Percentiles rank a stretch among this genome's conserved stretches.
Evolutionary conservation across 2,888 invertebrate species (phyloP).

Genomic region (Homarus gammarus): DNA sequence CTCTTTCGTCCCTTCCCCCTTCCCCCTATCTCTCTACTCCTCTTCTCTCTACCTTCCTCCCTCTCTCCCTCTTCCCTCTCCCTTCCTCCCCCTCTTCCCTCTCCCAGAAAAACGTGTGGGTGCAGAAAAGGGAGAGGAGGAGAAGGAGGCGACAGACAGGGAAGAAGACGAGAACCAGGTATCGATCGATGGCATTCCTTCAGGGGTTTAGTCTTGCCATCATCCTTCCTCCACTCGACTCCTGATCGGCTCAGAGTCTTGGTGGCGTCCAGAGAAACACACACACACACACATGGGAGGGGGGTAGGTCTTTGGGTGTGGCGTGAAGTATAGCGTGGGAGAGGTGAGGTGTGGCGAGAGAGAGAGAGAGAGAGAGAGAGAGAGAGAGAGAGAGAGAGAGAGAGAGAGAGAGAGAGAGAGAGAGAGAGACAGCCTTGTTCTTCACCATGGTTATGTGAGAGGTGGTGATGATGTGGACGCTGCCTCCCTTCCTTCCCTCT

Average conservation of each 20-base stretch:
- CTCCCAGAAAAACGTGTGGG: background rate
- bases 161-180: background rate
- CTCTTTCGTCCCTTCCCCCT: background rate
- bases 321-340: too few species aligned
- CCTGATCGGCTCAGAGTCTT: too few species aligned
- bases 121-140: background rate
- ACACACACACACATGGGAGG: too few species aligned
- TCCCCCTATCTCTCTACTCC: too few species aligned
- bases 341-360: too few species aligned
- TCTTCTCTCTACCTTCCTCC: background rate
- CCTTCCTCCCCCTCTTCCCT: too few species aligned
- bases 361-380: conserved; percentile 13
- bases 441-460: too few species aligned
- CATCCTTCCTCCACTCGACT: background rate
- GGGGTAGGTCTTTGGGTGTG: too few species aligned
- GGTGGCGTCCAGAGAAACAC: too few species aligned
- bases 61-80: background rate
- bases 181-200: background rate
- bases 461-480: too few species aligned
- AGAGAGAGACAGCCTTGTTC: background rate
- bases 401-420: conserved; percentile 26
- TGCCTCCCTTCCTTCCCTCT: background rate
- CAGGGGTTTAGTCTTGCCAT: background rate
- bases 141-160: background rate
- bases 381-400: conserved; percentile 26